Conservation (phyloP, 2,113 vertebrate species). For the Syrmaticus mikado region DNA sequence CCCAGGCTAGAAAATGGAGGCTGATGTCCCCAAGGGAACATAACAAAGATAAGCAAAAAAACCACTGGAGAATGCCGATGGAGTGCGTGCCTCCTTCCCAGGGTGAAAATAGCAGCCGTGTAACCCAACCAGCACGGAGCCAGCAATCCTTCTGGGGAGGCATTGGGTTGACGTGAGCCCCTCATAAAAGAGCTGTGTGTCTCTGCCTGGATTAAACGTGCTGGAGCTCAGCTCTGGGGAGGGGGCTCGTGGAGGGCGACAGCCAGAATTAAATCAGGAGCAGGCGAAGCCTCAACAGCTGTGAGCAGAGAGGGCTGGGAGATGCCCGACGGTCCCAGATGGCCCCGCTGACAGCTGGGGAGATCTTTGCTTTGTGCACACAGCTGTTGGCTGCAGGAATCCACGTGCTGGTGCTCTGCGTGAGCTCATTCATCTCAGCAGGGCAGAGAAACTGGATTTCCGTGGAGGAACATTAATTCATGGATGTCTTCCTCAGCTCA, state of each 20-base stretch:
- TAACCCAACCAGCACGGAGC: not conserved
- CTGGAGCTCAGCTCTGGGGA: conserved; percentile 28
- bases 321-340: conserved; percentile 67
- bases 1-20: not conserved
- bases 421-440: conserved; percentile 71
- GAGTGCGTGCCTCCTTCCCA: not conserved
- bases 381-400: not conserved
- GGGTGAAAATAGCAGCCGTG: not conserved
- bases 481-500: not conserved
- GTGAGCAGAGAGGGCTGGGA: not conserved
- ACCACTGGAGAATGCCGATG: not conserved
- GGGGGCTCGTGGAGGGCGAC: not conserved
- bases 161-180: not conserved
- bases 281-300: conserved; percentile 56
- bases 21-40: conserved; percentile 12
- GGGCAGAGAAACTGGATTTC: conserved; percentile 41
- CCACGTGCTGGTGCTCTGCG: conserved; percentile 29
- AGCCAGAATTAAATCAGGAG: not conserved
- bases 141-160: not conserved
- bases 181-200: conserved; percentile 39
- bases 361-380: not conserved
- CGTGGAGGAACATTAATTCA: not conserved
- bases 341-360: conserved; percentile 76
- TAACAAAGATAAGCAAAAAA: conserved; percentile 5
- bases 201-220: conserved; percentile 56